Conservation (phyloP, 1,140 invertebrate genomes). For the Portunus trituberculatus region DNA sequence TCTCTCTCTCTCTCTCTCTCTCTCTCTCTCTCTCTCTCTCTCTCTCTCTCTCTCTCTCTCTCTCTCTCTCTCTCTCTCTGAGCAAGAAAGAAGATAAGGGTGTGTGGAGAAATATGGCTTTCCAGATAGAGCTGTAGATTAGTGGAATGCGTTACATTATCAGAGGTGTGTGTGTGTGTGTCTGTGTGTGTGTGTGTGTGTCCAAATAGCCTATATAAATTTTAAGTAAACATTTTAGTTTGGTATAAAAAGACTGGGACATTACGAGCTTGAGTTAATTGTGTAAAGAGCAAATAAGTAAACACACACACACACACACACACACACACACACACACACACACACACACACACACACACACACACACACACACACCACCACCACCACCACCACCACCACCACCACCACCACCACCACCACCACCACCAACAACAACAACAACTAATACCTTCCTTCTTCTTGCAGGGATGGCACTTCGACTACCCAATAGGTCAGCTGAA, state of each 20-base stretch:
- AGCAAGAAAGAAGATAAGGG: not conserved
- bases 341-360: conserved; percentile 20
- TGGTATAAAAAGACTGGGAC: no score
- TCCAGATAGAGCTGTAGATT: not conserved
- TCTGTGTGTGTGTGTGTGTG: no score
- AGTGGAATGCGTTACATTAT: no score
- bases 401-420: no score
- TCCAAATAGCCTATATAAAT: no score
- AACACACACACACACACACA: no score
- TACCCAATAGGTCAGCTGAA: conserved; percentile 84
- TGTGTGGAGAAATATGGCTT: not conserved
- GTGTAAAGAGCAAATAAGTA: no score
- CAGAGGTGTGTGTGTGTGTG: no score
- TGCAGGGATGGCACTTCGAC: conserved; percentile 78
- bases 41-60: conserved; percentile 22
- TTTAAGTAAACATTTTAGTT: no score
- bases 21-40: conserved; percentile 30
- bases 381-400: no score
- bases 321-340: not conserved
- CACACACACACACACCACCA: not conserved
- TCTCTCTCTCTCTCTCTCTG: not conserved
- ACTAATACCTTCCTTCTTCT: not conserved
- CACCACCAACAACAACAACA: no score
- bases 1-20: conserved; percentile 41
- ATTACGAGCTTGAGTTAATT: no score